phyloP scores from a whole-genome alignment of 2,113 vertebrate species.

The crab-eating macaque (Macaca fascicularis) region T2T-MFA8v1.1 NC_088392.1:13876501-13877000 shows the following conservation, averaged over 20 bases:
- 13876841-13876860: neutral
- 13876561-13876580: neutral
- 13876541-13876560: neutral
- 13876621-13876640: rapidly evolving
- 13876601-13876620: neutral
- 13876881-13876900: neutral
- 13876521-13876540: neutral
- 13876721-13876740: neutral
- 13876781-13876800: constrained; percentile 51
- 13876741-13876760: neutral
- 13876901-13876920: constrained; percentile 17
- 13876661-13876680: constrained; percentile 22
- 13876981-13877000: constrained; percentile 67
- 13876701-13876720: constrained; percentile 7
- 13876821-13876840: neutral
- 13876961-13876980: neutral
- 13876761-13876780: constrained; percentile 48
- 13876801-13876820: neutral
- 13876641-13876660: neutral
- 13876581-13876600: neutral
- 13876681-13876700: constrained; percentile 9
- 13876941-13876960: constrained; percentile 34
- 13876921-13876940: constrained; percentile 42
- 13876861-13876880: constrained; percentile 31
- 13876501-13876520: neutral